phyloP scores from a whole-genome alignment of 2,888 invertebrate genomes.

The Eueremaeus valkanovi region DNA sequence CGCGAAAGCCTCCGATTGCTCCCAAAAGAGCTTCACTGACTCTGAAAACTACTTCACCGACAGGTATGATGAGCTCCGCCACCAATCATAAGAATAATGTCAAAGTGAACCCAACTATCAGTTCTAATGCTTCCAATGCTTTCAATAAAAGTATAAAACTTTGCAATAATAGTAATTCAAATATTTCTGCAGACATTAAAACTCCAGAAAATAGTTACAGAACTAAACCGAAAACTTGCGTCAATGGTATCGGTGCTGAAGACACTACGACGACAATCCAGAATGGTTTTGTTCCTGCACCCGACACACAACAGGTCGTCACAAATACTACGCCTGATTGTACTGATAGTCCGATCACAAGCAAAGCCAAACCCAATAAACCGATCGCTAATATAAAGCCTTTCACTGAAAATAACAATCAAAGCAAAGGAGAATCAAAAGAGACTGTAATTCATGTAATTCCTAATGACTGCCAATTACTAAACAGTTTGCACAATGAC shows the following conservation, averaged over 20 bases:
- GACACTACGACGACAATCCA: neutral
- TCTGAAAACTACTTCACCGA: neutral
- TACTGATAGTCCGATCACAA: neutral
- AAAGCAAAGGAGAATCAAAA: neutral
- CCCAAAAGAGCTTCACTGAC: slow-evolving; percentile 1
- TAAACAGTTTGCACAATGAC: neutral
- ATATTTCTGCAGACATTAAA: slow-evolving; percentile 4
- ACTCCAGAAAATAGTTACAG: neutral
- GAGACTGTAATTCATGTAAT: neutral
- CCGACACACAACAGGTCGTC: neutral
- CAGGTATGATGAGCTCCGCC: slow-evolving; percentile 29
- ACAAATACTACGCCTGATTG: neutral
- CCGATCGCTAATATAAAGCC: slow-evolving; percentile 40
- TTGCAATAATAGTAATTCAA: neutral
- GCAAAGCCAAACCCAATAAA: slow-evolving; percentile 31
- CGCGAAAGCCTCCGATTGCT: slow-evolving; percentile 14
- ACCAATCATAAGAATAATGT: neutral
- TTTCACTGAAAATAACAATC: slow-evolving; percentile 19
- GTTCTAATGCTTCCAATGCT: neutral
- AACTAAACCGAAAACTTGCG: neutral
- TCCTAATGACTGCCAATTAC: neutral
- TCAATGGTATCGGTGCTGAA: neutral
- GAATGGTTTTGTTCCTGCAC: neutral
- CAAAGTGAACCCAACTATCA: neutral
- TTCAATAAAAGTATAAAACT: neutral